Evolutionary conservation across 2,113 vertebrate species (phyloP).

Genomic region (Petrocephalus zakoni): DNA sequence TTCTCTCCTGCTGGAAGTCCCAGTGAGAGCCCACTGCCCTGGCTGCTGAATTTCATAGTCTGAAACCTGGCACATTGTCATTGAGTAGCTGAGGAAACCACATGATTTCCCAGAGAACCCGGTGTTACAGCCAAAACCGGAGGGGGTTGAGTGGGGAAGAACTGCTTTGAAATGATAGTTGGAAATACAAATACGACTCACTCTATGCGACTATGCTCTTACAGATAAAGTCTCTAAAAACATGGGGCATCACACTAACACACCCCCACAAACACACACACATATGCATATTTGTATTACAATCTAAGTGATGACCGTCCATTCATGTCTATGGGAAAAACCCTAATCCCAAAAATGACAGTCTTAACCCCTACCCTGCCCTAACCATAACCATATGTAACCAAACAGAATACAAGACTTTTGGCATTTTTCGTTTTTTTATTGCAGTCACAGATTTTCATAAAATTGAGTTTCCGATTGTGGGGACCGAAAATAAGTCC

Average conservation of each 20-base stretch:
- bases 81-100: slow-evolving; percentile 27
- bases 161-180: background rate
- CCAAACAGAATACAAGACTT: too few species aligned
- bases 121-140: background rate
- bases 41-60: background rate
- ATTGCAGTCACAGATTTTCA: too few species aligned
- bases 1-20: background rate
- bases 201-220: background rate
- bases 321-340: too few species aligned
- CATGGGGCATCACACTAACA: background rate
- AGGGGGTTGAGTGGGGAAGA: background rate
- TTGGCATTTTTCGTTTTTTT: too few species aligned
- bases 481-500: background rate
- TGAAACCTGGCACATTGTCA: slow-evolving; percentile 23
- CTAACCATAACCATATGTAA: too few species aligned
- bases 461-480: too few species aligned
- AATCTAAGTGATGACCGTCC: too few species aligned
- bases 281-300: background rate
- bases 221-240: background rate
- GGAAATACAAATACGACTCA: background rate
- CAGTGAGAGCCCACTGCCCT: background rate
- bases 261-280: too few species aligned
- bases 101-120: slow-evolving; percentile 41
- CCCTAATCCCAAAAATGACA: too few species aligned
- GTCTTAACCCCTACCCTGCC: too few species aligned